Evolutionary conservation across 2,113 vertebrate species (phyloP), one percentile per base, ranked within the genome.

Genomic region (Dipodomys ordii): DNA sequence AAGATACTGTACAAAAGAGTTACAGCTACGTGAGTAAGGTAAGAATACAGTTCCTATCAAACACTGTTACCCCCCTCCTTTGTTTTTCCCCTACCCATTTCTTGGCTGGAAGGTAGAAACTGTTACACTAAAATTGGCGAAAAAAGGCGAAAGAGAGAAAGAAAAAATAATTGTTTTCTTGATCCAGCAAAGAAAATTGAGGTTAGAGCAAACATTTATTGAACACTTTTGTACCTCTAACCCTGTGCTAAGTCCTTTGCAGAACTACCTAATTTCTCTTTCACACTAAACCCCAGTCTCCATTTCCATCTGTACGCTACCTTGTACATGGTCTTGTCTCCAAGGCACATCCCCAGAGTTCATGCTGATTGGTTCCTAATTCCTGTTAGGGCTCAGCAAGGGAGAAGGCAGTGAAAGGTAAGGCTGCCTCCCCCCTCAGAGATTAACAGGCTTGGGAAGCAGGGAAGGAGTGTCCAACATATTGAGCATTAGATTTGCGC

Each of bases 281-380:
- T 77, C 53, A 57, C 22, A 16, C 44, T 60, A 77, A 73, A 28
- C 10, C 20, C 53, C 16, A 72, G 73, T 84, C 28, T 6, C 85
- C 83, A 28, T 60, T 92, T 81, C 57, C 35, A 87, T 27, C 35
- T 69, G 49, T 49, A 85, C 11, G 27, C 22, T 79, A n/a, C 32
- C 16, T 95, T 83, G 60, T 83, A 7, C 39, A 64, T 44, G 72
- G 83, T 82, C 27, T 32, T 87, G 39, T 94, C 85, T 93, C 35
- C 67, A 49, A 72, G n/a, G 32, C 83, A 74, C 64, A 92, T 76
- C 35, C 25, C 53, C 5, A 1, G 72, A 81, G 44, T 88, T 35
- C 46, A 35, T 30, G 74, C 77, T 92, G 68, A 73, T 46, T 79
- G 68, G 46, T 44, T 77, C 49, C 39, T 57, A 60, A 78, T 92